Base-by-base conservation (phyloP, 2,888 invertebrate genomes). In the Steinernema hermaphroditum region DNA sequence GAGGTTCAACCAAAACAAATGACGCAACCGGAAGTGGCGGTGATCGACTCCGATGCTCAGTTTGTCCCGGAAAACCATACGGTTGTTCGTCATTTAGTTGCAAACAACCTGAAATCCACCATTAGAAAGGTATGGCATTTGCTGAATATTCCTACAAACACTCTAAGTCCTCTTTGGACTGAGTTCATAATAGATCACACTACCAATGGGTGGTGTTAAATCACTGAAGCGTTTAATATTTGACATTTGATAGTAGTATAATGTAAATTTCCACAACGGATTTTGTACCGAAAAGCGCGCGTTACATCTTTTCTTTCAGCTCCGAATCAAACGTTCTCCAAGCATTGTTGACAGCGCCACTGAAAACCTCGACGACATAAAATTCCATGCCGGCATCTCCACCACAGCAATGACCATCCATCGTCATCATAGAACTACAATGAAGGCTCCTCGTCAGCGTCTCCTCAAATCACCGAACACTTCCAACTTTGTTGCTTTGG, bases 301-400 rank as follows among this genome's bases (percentile, higher is more conserved):
- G 16, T 6, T 62, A 29, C 12, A 62, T 24, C 19, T 8, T 49
- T 14, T 22, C 19, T 32, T 62, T 62, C 34, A 62, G 62, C 34
- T 62, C 16, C 62, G 62, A 1, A 29, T 62, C 62, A 12, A 19
- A 1, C 62, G 62, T 27, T 62, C 62, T 6, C 46, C 46, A n/a
- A 46, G 46, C 32, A 29, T 62, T 16, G 34, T 62, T 27, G 62
- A 62, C 62, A 62, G 62, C 14, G 62, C 62, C n/a, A 62, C 62
- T 1, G 32, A 29, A 34, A 14, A 29, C 34, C 32, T 62, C 29
- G 62, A 62, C 27, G 32, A 27, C 8, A 32, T 32, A 2, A 32
- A 29, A n/a, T 29, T 62, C 19, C 2, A 62, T 16, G 27, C 29
- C 9, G 32, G 16, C 27, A 34, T 12, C 19, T 12, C 24, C 16